These are phyloP conservation scores for Albula goreensis DNA, from an alignment of 2,113 vertebrate species.

Conservation along the genomic window DNA sequence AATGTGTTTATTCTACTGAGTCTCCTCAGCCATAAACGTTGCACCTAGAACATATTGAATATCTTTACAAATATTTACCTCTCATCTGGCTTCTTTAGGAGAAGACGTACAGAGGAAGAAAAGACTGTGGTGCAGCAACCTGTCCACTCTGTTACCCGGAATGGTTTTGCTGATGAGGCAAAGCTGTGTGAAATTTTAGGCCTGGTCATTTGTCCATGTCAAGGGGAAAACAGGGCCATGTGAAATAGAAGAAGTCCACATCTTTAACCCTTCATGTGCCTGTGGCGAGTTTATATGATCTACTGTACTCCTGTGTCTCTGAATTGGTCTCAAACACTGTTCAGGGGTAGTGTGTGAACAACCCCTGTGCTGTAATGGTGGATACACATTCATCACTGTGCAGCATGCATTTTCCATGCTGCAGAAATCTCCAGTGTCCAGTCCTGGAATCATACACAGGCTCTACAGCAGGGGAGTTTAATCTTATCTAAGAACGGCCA, in stretches of 20 bases:
- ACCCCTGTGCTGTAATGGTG: background rate
- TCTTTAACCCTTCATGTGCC: conserved; percentile 11
- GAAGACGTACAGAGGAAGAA: background rate
- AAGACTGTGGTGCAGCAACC: background rate
- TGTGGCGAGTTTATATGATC: background rate
- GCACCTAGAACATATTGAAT: no score
- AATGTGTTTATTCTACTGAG: background rate
- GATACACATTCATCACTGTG: background rate
- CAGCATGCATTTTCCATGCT: background rate
- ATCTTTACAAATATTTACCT: no score
- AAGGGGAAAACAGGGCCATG: conserved; percentile 16
- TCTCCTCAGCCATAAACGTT: background rate
- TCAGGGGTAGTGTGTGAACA: background rate
- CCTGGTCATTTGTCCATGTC: conserved; percentile 37
- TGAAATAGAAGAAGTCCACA: conserved; percentile 22
- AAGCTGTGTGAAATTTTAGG: conserved; percentile 25
- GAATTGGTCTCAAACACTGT: background rate
- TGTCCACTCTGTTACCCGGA: background rate
- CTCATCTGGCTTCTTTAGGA: background rate
- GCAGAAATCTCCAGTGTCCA: background rate
- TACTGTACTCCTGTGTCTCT: background rate
- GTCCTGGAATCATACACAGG: background rate
- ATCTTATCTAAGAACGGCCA: no score
- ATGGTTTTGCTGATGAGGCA: conserved; percentile 34
- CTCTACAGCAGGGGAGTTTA: no score